Evolutionary conservation across 2,888 invertebrate species (phyloP), one percentile per base, ranked within the genome.

Genomic region (Cylindroiulus punctatus): DNA sequence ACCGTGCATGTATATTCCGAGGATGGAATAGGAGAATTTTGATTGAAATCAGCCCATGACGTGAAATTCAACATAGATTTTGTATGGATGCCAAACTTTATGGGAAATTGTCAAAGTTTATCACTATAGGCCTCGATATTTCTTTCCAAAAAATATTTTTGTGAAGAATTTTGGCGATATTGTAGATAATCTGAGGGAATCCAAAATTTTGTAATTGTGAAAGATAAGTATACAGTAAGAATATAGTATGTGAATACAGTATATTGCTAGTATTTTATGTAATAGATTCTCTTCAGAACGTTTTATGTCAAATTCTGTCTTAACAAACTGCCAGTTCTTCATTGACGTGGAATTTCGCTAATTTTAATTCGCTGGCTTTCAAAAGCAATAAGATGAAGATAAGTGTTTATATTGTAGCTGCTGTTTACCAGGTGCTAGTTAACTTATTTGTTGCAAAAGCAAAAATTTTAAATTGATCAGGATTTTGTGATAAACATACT

Each of bases 331-430:
- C 36, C 36, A 36, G 2, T 36, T 36, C 12, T 44, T 52, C 19
- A n/a, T n/a, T 52, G 52, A n/a, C 3, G 52, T 19, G 5, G 19
- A 52, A 52, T 19, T 52, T 52, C 4, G 8, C 14, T 44, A 44
- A 44, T 44, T 44, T n/a, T n/a, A n/a, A n/a, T n/a, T n/a, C n/a
- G n/a, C 14, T 47, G 19, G 3, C 19, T 65, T 22, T 22, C 0
- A 65, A 19, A 65, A 19, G 57, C 57, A 65, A 65, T 65, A 65
- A 52, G 19, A n/a, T 52, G n/a, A 52, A 52, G n/a, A 52, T 52
- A 44, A 44, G 22, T 65, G 19, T 65, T 65, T 22, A 65, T 65
- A 10, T 65, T 65, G 57, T 22, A n/a, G 22, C 22, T 65, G 22
- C 57, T 19, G 19, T 22, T 8, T 44, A 8, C 8, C 44, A 44